Evolutionary conservation across 1,140 invertebrate genomes (phyloP), one percentile per base, ranked within the genome.

Genomic region (Adoxophyes honmai): DNA sequence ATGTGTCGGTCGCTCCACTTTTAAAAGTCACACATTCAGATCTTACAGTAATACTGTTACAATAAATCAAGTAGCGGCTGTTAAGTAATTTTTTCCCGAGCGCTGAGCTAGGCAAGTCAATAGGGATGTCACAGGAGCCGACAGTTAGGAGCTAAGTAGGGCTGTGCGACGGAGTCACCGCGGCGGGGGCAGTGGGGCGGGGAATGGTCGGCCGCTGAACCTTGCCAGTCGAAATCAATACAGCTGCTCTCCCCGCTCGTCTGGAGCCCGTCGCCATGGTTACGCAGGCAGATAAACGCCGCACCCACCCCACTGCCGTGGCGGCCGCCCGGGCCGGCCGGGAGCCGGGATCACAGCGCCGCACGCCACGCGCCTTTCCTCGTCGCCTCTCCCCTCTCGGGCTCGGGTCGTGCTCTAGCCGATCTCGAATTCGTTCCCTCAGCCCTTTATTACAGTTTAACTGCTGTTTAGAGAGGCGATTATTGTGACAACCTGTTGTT

Each of bases 201-300:
- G 71, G 74, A 57, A 59, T 37, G 52, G 55, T 64, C 73, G 82
- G 78, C 64, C 82, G 80, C 56, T 82, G 82, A 86, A 86, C 82
- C 68, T 71, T 65, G 68, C 64, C 53, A 69, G 66, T 70, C 74
- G 64, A 81, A 82, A 84, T 86, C 82, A 81, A 86, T 86, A 86
- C 79, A 84, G 82, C 80, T 81, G 79, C 80, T 75, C 61, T 57
- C 66, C 54, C 62, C 56, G 58, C 62, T 68, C 69, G 74, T 70
- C 78, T 75, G 59, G 59, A 67, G 67, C 69, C 57, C 69, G 75
- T 78, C 33, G 62, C 67, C 61, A 78, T 70, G 66, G 71, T 38
- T 59, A 75, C 72, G 60, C 58, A 55, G 55, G 57, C 60, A 71
- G 73, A 74, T 70, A 66, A 66, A 65, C 58, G 35, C 53, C 56